Evolutionary conservation across 2,113 vertebrate species (phyloP).

Genomic region (Phrynosoma platyrhinos): DNA sequence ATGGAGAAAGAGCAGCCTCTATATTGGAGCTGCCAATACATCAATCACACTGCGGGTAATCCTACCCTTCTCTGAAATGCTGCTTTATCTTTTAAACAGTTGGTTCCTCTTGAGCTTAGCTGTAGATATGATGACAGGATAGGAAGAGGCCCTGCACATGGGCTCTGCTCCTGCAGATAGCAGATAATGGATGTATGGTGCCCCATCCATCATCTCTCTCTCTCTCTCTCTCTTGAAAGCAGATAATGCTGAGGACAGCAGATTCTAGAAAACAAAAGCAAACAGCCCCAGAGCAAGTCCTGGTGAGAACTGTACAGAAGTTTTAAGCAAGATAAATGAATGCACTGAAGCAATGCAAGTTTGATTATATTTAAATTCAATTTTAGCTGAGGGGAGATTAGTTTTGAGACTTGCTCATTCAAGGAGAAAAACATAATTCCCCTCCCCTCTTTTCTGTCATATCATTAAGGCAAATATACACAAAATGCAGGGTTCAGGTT

Average conservation of each 20-base stretch:
- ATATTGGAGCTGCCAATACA: not conserved
- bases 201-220: conserved; percentile 7
- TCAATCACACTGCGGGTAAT: not conserved
- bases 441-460: not conserved
- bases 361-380: conserved; percentile 63
- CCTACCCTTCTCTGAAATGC: not conserved
- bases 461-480: conserved; percentile 27
- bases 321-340: conserved; percentile 62
- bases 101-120: not conserved
- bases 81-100: conserved; percentile 26
- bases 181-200: not conserved
- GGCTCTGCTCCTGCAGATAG: conserved; percentile 1
- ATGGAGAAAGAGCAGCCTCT: not conserved
- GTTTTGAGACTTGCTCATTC: conserved; percentile 42
- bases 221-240: not conserved
- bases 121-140: not conserved
- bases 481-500: not conserved
- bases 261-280: conserved; percentile 40
- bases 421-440: conserved; percentile 44
- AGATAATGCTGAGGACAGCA: not conserved
- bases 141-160: not conserved
- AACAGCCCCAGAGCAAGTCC: conserved; percentile 19
- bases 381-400: conserved; percentile 57
- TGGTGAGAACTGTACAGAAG: conserved; percentile 34
- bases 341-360: conserved; percentile 22